These are phyloP conservation scores for Phaedon cochleariae DNA, from an alignment of 2,888 invertebrate genomes.

Conservation along the genomic window DNA sequence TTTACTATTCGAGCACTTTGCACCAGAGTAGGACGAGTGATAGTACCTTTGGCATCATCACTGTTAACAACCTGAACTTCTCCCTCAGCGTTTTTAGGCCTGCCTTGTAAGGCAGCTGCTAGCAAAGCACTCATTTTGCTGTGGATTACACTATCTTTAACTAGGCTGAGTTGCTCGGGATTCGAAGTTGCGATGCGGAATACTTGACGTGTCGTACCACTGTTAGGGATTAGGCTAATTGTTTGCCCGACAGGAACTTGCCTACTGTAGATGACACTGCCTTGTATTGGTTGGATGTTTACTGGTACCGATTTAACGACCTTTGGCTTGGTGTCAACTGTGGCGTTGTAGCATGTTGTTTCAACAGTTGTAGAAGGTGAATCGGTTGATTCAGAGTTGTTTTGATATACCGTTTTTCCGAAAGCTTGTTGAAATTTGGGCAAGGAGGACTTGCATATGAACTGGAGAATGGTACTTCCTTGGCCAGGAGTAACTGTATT, in stretches of 20 bases:
- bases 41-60: constrained; percentile 42
- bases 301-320: constrained; percentile 64
- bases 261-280: constrained; percentile 76
- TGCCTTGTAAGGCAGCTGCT: constrained; percentile 62
- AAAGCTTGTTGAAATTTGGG: constrained; percentile 84
- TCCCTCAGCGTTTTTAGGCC: constrained; percentile 53
- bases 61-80: constrained; percentile 45
- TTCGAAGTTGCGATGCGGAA: constrained; percentile 61
- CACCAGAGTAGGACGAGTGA: constrained; percentile 65
- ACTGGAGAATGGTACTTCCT: constrained; percentile 64
- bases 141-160: constrained; percentile 62
- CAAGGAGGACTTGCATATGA: constrained; percentile 70
- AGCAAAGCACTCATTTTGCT: constrained; percentile 63
- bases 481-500: constrained; percentile 44
- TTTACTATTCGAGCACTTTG: constrained; percentile 68
- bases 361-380: constrained; percentile 40
- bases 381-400: constrained; percentile 48
- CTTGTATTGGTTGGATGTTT: constrained; percentile 71
- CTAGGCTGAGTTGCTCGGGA: constrained; percentile 59
- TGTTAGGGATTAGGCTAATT: constrained; percentile 67
- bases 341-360: constrained; percentile 25
- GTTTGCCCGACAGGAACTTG: constrained; percentile 74
- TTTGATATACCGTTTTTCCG: constrained; percentile 74
- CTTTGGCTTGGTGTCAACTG: constrained; percentile 33
- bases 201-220: constrained; percentile 57